Percentiles rank a stretch among this genome's conserved stretches.
Evolutionary conservation across 2,113 vertebrate genomes (phyloP).

Genomic region (Urocynchramus pylzowi): DNA sequence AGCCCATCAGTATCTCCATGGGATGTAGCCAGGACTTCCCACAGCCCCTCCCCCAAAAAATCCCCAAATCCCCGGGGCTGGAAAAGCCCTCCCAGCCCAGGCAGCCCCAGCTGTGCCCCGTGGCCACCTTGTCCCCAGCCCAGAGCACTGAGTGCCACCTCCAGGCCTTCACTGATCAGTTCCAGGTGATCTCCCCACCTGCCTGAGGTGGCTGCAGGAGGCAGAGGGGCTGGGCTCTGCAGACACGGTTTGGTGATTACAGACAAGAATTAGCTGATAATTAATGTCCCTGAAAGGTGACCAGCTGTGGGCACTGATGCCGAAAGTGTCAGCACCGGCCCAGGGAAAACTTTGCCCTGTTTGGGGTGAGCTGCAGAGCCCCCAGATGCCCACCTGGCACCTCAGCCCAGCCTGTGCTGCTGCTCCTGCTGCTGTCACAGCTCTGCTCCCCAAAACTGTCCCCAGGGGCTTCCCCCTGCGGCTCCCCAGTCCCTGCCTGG

Average conservation of each 20-base stretch:
- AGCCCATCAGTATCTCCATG: fast-evolving
- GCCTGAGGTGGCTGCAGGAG: background rate
- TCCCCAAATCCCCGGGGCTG: background rate
- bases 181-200: background rate
- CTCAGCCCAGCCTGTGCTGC: fast-evolving
- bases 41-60: background rate
- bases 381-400: background rate
- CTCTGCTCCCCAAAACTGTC: background rate
- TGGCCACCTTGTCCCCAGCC: background rate
- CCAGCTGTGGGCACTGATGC: background rate
- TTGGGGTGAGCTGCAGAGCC: background rate
- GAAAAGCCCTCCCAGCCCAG: background rate
- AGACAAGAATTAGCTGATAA: background rate
- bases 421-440: fast-evolving
- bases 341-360: background rate
- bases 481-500: background rate
- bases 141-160: background rate
- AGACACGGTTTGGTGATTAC: background rate
- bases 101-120: background rate
- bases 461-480: background rate
- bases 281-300: background rate
- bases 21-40: background rate
- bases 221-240: background rate
- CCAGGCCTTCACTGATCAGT: fast-evolving
- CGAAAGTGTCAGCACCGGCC: background rate